A percentile compares a stretch with the other conserved stretches of the same genome.
Conservation (phyloP, 2,113 vertebrate genomes). For the Mesembrinibis cayennensis region DNA sequence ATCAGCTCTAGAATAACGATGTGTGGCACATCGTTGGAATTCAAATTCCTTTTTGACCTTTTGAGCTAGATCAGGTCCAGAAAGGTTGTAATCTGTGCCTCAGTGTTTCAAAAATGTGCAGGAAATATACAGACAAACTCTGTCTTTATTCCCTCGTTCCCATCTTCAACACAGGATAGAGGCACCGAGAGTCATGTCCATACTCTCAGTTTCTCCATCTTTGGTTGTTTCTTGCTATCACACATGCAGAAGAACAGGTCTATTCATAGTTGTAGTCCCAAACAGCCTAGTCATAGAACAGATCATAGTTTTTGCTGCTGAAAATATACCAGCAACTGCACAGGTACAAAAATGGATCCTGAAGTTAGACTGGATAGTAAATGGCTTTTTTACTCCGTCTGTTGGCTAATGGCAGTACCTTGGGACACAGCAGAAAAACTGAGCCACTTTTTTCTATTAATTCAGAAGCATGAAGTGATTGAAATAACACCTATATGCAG, state of each 20-base stretch:
- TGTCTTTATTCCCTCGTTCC: background rate
- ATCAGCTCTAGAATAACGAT: background rate
- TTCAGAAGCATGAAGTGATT: background rate
- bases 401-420: background rate
- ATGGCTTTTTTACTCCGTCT: background rate
- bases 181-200: background rate
- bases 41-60: background rate
- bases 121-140: background rate
- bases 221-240: background rate
- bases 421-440: background rate
- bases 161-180: background rate
- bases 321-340: background rate
- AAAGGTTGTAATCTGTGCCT: background rate
- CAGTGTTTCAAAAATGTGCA: background rate
- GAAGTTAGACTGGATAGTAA: background rate
- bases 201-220: background rate
- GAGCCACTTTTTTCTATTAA: background rate
- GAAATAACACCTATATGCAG: background rate
- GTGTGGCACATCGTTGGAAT: background rate
- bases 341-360: background rate
- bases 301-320: background rate
- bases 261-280: rapidly evolving
- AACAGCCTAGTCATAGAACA: background rate
- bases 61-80: background rate
- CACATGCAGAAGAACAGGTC: background rate